phyloP scores from a whole-genome alignment of 2,113 vertebrate genomes.

The Polypterus senegalus region DNA sequence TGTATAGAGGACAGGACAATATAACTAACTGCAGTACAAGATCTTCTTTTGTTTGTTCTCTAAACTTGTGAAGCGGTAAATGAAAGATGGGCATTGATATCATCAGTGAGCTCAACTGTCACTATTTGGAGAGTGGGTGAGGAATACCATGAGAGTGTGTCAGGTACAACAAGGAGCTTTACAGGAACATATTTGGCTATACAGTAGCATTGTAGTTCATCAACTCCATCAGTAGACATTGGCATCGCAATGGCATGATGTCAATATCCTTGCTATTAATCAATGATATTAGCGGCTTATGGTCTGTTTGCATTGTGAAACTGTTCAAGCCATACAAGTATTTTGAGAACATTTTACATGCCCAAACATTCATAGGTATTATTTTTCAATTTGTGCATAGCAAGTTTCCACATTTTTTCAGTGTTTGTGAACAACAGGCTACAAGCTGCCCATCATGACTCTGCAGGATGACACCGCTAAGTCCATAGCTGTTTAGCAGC shows the following conservation, averaged over 20 bases:
- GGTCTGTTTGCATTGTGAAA: slow-evolving; percentile 10
- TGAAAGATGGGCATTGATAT: not conserved
- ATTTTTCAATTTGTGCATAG: slow-evolving; percentile 15
- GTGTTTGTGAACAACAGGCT: not conserved
- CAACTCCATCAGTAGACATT: slow-evolving; percentile 10
- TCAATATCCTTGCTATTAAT: slow-evolving; percentile 14
- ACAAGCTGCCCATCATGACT: not conserved
- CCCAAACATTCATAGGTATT: slow-evolving; percentile 11
- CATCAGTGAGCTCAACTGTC: slow-evolving; percentile 1
- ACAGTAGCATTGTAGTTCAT: slow-evolving; percentile 12
- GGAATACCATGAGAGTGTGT: slow-evolving; percentile 4
- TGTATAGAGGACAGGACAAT: too few species aligned
- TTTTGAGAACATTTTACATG: slow-evolving; percentile 13
- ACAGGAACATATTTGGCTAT: slow-evolving; percentile 2
- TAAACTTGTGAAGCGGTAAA: slow-evolving; percentile 1
- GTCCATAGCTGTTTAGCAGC: not conserved
- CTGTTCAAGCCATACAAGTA: slow-evolving; percentile 10
- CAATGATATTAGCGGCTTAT: slow-evolving; percentile 12
- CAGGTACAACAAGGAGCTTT: slow-evolving; percentile 3
- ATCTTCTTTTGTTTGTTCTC: not conserved
- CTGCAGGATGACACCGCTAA: not conserved
- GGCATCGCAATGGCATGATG: slow-evolving; percentile 11
- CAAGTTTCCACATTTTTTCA: slow-evolving; percentile 8
- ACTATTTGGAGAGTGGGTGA: not conserved
- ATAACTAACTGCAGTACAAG: slow-evolving; percentile 2